Evolutionary conservation across 2,888 invertebrate species (phyloP).

Genomic region (Chloromyia formosa): DNA sequence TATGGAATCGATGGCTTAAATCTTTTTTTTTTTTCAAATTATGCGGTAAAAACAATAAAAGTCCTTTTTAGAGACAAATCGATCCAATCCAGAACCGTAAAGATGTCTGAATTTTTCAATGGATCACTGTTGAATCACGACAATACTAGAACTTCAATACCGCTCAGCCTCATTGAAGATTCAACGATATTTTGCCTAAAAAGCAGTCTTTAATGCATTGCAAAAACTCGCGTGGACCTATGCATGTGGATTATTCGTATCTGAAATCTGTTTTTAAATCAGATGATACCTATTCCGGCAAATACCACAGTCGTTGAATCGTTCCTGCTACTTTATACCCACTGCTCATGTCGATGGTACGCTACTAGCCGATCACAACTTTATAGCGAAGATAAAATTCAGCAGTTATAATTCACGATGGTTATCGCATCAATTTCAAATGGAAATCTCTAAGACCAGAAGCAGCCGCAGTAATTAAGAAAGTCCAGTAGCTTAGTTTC

Average conservation of each 20-base stretch:
- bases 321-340: not conserved
- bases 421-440: constrained; percentile 37
- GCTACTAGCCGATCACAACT: not conserved
- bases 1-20: no score
- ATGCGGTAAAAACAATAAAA: no score
- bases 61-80: no score
- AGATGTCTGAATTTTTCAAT: not conserved
- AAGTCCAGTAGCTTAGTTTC: constrained; percentile 41
- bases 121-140: not conserved
- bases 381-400: constrained; percentile 12
- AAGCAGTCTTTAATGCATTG: not conserved
- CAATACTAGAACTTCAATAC: not conserved
- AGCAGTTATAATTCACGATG: constrained; percentile 39
- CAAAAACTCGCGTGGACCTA: no score
- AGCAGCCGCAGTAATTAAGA: constrained; percentile 40
- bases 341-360: not conserved
- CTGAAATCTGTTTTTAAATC: not conserved
- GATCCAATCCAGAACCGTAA: no score
- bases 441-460: constrained; percentile 39
- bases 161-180: not conserved
- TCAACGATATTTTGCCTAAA: not conserved
- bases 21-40: no score
- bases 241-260: not conserved
- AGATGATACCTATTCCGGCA: not conserved
- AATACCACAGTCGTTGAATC: not conserved